Evolutionary conservation across 2,113 vertebrate genomes (phyloP), one percentile per base, ranked within the genome.

Genomic region (Lagopus muta): DNA sequence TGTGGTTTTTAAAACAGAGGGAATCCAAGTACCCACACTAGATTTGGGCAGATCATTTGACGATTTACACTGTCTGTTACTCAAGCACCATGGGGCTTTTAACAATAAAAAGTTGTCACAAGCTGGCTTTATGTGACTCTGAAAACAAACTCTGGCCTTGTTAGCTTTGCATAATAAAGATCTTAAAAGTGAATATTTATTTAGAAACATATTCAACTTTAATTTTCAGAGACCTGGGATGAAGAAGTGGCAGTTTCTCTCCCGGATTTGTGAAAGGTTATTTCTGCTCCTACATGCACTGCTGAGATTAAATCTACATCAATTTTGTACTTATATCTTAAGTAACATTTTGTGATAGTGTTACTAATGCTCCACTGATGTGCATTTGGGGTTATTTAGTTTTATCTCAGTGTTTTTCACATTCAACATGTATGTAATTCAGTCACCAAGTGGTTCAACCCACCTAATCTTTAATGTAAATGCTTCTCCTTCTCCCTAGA

Each of bases 121-220:
- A 47, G 19, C 5, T 75, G 43, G 18, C 19, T 92, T 93, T 67
- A 62, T 34, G 17, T 70, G n/a, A 62, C 21, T 70, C 60, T 89
- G 71, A 87, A 92, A 89, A 69, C 48, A 84, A 91, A 90, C n/a
- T 45, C 24, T 87, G 38, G 4, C 24, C 79, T 91, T 86, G 22
- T 40, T 15, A 84, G 77, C 89, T 92, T 90, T 90, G 42, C 15
- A 81, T 64, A 52, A 7, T 32, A 69, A 0, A 1, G 14, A 25
- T 85, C 55, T 86, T 79, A 76, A 54, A 16, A 42, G 19, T 38
- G 34, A 5, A 27, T 82, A 38, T 67, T 77, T 85, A 62, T 62
- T 92, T 86, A 10, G 74, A 94, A 88, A 82, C 52, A 76, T 34
- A 32, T 84, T 79, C 24, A 77, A 3, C 18, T 50, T 12, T 27